A percentile compares a stretch with the other conserved stretches of the same genome.
Evolutionary conservation across 2,888 invertebrate genomes (phyloP).

Genomic region (Clistopyga incitator): DNA sequence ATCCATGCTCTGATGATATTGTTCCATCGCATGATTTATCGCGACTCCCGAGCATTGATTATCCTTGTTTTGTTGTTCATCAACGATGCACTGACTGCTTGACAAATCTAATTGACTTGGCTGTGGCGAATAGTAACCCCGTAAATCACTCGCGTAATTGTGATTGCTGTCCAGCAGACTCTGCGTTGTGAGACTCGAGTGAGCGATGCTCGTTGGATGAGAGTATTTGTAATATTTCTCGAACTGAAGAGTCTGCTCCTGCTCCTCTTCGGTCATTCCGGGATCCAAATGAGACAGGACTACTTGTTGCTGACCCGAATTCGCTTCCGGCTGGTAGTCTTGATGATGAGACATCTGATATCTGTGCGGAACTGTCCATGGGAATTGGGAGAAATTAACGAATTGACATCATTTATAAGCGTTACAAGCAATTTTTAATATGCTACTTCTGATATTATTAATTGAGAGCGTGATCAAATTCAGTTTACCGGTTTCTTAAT

Average conservation of each 20-base stretch:
- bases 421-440: neutral
- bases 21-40: slow-evolving; percentile 80
- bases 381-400: neutral
- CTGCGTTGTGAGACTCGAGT: slow-evolving; percentile 79
- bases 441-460: no score
- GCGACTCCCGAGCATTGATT: slow-evolving; percentile 77
- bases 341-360: slow-evolving; percentile 82
- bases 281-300: slow-evolving; percentile 79
- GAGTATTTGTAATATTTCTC: slow-evolving; percentile 83
- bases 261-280: slow-evolving; percentile 76
- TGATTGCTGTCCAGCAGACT: slow-evolving; percentile 86
- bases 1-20: slow-evolving; percentile 81
- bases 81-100: slow-evolving; percentile 81
- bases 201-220: slow-evolving; percentile 72
- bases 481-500: no score
- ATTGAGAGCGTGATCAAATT: neutral
- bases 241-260: slow-evolving; percentile 80
- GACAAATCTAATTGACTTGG: slow-evolving; percentile 80
- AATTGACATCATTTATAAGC: neutral
- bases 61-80: slow-evolving; percentile 80
- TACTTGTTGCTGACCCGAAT: slow-evolving; percentile 74
- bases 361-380: slow-evolving; percentile 80
- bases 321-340: slow-evolving; percentile 78
- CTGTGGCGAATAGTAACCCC: slow-evolving; percentile 80
- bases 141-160: slow-evolving; percentile 85